Evolutionary conservation across 2,888 invertebrate genomes (phyloP), one percentile per base, ranked within the genome.

Genomic region (Caenorhabditis japonica): DNA sequence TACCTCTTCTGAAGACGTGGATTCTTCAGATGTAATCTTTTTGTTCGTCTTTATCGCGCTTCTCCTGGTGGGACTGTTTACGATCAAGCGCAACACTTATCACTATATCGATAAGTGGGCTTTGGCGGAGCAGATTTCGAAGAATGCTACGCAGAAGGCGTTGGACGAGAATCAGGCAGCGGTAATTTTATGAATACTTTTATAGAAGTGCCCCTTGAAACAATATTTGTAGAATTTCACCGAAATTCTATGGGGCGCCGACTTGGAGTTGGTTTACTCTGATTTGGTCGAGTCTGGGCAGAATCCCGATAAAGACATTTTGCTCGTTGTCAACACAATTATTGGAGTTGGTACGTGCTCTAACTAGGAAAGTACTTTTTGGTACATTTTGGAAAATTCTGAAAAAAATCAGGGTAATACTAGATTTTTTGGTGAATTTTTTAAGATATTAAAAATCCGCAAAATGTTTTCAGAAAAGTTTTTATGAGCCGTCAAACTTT

Each of bases 61-160:
- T 10, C n/a, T 66, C 7, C 19, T 66, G 27, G 27, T 66, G 27
- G 66, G 66, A 0, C 41, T 30, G 13, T 66, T 66, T 34, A 66
- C 66, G 4, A 56, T 66, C 56, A 51, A 66, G 27, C 49, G 51
- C 34, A 56, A 56, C 43, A 51, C 56, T 1, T 66, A 51, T 36
- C 0, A 21, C 13, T 15, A 15, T 1, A 13, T 56, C 2, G 25
- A 66, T n/a, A 36, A 12, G 4, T 66, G 56, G 66, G 51, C 27
- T 15, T 13, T 56, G 7, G 56, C 66, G 3, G 25, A 56, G 30
- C 49, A 66, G 7, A 51, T 66, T 10, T 56, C 66, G 4, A 5
- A 25, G 10, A 66, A 66, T 27, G 56, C 66, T 0, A 66, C 66
- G 4, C 39, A 49, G 4, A 0, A 3, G 0, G 66, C 47, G 0